Percentiles rank a stretch among this genome's conserved stretches.
These are phyloP conservation scores for Xenus cinereus DNA, from an alignment of 2,113 vertebrate species.

Conservation along the genomic window DNA sequence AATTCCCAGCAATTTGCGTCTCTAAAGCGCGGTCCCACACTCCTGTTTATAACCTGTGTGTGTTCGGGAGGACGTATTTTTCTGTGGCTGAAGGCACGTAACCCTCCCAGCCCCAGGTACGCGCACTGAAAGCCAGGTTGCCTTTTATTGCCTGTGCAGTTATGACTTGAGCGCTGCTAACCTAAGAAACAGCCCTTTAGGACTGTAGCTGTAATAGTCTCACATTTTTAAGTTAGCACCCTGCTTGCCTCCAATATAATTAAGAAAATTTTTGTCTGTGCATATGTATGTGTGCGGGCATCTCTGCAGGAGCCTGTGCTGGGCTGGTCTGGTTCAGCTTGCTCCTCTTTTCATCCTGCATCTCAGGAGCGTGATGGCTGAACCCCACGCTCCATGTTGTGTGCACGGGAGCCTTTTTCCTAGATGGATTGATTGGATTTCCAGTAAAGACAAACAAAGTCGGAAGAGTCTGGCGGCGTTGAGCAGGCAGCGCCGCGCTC, in stretches of 20 bases:
- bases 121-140: neutral
- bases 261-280: neutral
- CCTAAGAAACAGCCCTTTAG: neutral
- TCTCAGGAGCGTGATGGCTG: neutral
- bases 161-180: neutral
- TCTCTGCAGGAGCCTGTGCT: neutral
- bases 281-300: neutral
- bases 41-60: neutral
- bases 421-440: constrained; percentile 70
- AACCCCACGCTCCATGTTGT: neutral
- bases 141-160: neutral
- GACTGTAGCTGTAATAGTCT: neutral
- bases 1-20: neutral
- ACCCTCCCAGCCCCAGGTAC: neutral
- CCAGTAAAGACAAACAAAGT: constrained; percentile 75
- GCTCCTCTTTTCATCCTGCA: neutral
- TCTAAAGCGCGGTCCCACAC: neutral
- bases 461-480: constrained; percentile 14
- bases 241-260: neutral
- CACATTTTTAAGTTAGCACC: neutral
- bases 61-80: neutral
- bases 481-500: constrained; percentile 12
- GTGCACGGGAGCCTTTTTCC: constrained; percentile 53
- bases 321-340: neutral
- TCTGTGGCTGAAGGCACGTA: neutral